phyloP scores from a whole-genome alignment of 2,797 vertebrate species.

The Protonibea diacanthus region DNA sequence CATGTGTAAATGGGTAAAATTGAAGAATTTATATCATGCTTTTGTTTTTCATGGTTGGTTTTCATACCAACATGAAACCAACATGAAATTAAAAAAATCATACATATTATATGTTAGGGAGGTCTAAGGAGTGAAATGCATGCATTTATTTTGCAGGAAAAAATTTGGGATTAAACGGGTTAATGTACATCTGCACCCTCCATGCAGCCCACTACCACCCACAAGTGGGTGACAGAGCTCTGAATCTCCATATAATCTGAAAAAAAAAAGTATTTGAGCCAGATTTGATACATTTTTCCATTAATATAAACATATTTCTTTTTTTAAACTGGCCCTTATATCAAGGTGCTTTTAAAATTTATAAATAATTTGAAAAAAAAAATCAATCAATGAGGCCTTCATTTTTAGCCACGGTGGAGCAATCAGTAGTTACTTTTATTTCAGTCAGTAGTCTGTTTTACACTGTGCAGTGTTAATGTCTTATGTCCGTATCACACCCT shows the following conservation, averaged over 20 bases:
- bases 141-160: too few relatives aligned
- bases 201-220: not conserved
- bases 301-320: not conserved
- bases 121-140: too few relatives aligned
- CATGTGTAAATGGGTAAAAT: too few relatives aligned
- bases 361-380: conserved; percentile 16
- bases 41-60: too few relatives aligned
- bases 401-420: conserved; percentile 38
- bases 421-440: conserved; percentile 2
- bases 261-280: not conserved
- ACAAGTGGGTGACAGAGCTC: not conserved
- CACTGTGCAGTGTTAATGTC: conserved; percentile 22
- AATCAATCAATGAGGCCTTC: conserved; percentile 9
- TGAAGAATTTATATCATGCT: too few relatives aligned
- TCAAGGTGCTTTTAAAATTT: conserved; percentile 19
- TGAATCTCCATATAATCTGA: not conserved
- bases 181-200: not conserved
- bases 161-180: too few relatives aligned
- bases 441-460: conserved; percentile 11
- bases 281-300: not conserved
- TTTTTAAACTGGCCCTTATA: not conserved
- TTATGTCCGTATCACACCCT: conserved; percentile 30
- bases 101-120: too few relatives aligned
- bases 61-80: too few relatives aligned
- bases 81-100: too few relatives aligned